Evolutionary conservation across 1,140 invertebrate genomes (phyloP), one percentile per base, ranked within the genome.

Genomic region (Heliothis virescens): DNA sequence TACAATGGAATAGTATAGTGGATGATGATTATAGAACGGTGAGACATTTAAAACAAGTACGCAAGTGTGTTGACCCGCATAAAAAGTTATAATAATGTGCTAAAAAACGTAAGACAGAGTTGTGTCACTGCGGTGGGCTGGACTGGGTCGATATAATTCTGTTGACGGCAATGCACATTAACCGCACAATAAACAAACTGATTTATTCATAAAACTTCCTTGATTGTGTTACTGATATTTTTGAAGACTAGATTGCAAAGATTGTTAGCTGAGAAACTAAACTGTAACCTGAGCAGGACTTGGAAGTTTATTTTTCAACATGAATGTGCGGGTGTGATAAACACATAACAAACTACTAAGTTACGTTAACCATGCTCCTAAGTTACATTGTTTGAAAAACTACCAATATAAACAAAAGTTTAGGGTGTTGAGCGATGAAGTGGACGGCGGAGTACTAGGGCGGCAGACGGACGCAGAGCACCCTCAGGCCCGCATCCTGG

Each of bases 401-500:
- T 13, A 74, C 60, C 1, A 26, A 53, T 18, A 65, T 65, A 76
- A 76, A 76, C 74, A 63, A 76, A 63, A 63, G 18, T 63, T 76
- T 65, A 13, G 41, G 65, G 60, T 76, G 74, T 26, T 53, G 74
- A 76, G 41, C 59, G 59, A 69, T 76, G 63, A 80, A 80, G 72
- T 80, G 55, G 62, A 55, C 72, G 79, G 16, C 63, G 72, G 57
- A 48, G 50, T 62, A 80, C 52, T 16, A 75, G 79, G 72, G 55
- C 52, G 16, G 52, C 59, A 55, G 53, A 79, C 15, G 12, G 41
- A 34, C 65, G 16, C 41, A 26, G 55, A 63, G 50, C 60, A 63
- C 74, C 60, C 74, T 65, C 72, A 57, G 57, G 62, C 72, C 79
- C 79, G 79, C 72, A 80, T 80, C 79, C 79, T 79, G 77, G 29